These are phyloP conservation scores for Hirtodrosophila alboralis DNA, from an alignment of 2,888 invertebrate species.

Conservation along the genomic window DNA sequence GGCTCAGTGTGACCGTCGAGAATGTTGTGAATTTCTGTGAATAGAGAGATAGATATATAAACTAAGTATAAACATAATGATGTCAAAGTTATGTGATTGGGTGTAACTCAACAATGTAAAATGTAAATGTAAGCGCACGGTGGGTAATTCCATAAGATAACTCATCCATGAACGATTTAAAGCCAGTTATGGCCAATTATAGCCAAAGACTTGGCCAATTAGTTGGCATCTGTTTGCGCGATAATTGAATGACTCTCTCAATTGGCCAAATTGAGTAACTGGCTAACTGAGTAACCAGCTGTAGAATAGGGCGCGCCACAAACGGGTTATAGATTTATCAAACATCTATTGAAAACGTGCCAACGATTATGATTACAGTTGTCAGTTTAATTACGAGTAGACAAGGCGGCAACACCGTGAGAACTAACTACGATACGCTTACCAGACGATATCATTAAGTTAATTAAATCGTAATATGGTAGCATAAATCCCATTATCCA, in stretches of 20 bases:
- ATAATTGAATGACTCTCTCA: conserved; percentile 48
- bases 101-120: conserved; percentile 4
- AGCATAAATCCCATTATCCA: conserved; percentile 5
- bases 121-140: conserved; percentile 15
- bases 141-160: conserved; percentile 22
- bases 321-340: conserved; percentile 53
- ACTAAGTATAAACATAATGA: conserved; percentile 30
- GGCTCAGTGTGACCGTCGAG: conserved; percentile 94
- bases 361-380: conserved; percentile 54
- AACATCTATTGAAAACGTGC: conserved; percentile 62
- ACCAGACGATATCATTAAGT: conserved; percentile 29
- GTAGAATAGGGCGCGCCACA: conserved; percentile 57
- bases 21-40: conserved; percentile 95
- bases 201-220: conserved; percentile 31
- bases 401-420: conserved; percentile 48
- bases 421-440: conserved; percentile 31
- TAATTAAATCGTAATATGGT: conserved; percentile 46
- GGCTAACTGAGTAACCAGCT: conserved; percentile 1
- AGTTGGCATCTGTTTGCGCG: conserved; percentile 20
- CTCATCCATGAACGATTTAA: conserved; percentile 27
- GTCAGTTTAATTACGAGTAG: conserved; percentile 52
- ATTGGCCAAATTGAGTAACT: conserved; percentile 35
- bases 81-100: conserved; percentile 13
- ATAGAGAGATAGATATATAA: conserved; percentile 11
- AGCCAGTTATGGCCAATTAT: conserved; percentile 42